Evolutionary conservation across 2,888 invertebrate genomes (phyloP), one percentile per base, ranked within the genome.

Genomic region (Synergus laeviventris): DNA sequence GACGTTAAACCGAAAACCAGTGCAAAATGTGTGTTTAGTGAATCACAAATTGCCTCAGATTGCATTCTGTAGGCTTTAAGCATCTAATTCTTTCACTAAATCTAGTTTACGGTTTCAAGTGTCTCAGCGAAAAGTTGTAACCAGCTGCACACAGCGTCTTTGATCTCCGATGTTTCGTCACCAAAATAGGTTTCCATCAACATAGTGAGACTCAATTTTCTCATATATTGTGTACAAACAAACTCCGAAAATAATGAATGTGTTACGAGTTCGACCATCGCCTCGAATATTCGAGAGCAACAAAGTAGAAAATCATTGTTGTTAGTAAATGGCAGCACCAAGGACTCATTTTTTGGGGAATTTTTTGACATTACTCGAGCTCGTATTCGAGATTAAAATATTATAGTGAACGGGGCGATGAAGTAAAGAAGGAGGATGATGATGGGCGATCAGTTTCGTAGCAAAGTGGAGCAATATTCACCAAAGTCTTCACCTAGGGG

Each of bases 401-500:
- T 83, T 80, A 76, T 82, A 81, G 81, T 81, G 79, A 85, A 84
- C 76, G 81, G 85, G 87, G 86, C 83, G 86, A 87, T 87, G 88
- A 87, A 87, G 85, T 87, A 86, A 87, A 87, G 85, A 91, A 87
- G 92, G 93, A 93, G 92, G 93, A 96, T 95, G 94, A 96, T 96
- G 96, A 96, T 96, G 95, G 95, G 95, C 93, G 96, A 96, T 94
- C 96, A 96, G 94, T 96, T 96, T 94, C 95, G 96, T 91, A 89
- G 86, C 79, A 96, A 96, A 94, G 96, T 96, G 92, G 97, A 97
- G 92, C 96, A 96, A 92, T 97, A 97, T 93, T 98, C 98, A 87
- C 98, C 98, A 83, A 97, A 98, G 93, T 96, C 97, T 87, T 98
- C 98, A 87, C 98, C 97, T 87, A 93, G 96, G 92, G 98, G 98